These are phyloP conservation scores for Casuarius casuarius DNA, from an alignment of 2,113 vertebrate genomes.

Conservation along the genomic window DNA sequence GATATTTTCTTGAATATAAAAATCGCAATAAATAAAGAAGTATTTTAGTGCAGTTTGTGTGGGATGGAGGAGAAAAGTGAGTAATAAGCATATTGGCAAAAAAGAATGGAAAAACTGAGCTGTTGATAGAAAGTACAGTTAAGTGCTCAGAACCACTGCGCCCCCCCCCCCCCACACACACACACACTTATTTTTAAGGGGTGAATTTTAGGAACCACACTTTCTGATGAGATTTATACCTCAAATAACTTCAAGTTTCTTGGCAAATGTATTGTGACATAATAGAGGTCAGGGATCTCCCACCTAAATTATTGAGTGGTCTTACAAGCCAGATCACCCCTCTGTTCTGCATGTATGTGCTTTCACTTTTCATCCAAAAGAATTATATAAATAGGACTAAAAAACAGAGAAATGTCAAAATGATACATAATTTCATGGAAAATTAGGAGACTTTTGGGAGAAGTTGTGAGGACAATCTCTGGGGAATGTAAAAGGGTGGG, in stretches of 20 bases:
- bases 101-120: neutral
- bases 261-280: neutral
- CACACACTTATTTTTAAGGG: neutral
- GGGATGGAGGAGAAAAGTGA: neutral
- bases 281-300: neutral
- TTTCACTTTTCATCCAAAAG: neutral
- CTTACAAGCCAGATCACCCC: neutral
- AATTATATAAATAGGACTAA: neutral
- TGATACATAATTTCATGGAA: neutral
- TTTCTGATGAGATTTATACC: neutral
- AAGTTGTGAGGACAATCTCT: neutral
- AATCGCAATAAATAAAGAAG: neutral
- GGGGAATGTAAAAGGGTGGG: neutral
- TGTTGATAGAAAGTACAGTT: neutral
- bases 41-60: neutral
- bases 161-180: neutral
- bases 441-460: neutral
- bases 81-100: neutral
- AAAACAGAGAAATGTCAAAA: neutral
- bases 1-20: neutral
- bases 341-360: rapidly evolving
- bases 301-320: neutral
- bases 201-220: neutral
- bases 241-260: neutral
- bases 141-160: neutral